Evolutionary conservation across 2,113 vertebrate species (phyloP), one percentile per base, ranked within the genome.

Genomic region (Mus musculus): DNA sequence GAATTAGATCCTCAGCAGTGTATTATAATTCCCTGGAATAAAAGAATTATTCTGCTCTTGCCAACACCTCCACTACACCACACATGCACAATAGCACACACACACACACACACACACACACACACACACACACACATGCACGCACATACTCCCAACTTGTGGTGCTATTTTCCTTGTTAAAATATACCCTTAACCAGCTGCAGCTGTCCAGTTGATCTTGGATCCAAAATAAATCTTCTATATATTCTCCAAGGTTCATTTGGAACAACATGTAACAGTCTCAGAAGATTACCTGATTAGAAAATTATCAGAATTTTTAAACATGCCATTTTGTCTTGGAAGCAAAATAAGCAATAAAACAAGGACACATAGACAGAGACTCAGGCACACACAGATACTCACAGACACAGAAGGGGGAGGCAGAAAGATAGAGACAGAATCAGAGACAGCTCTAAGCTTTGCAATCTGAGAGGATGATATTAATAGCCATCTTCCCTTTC

Each of bases 291-390:
- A 59, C 11, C 7, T 16, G 4, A 39, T 54, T 88, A 56, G 67
- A 36, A 94, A 84, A 92, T 24, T 63, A 67, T 30, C 30, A 80
- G 28, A 88, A 80, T 54, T 56, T 90, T 63, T 39, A 95, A 89
- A 84, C 72, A 46, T 71, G 5, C n/a, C 61, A 28, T 2, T 1
- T 89, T 63, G 24, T 77, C 63, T 90, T 26, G 80, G 82, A 92
- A 42, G n/a, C 49, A 82, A 82, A 75, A 30, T 16, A 93, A 46
- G 3, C 24, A 84, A 42, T 77, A 19, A 54, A 73, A 33, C 72
- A 67, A 11, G 1, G 24, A 1, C 46, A 24, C 33, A 11, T 46
- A 49, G 0, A 24, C 39, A 75, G 9, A 75, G 28, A 69, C 67
- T 67, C 7, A 73, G 3, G 5, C 20, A 75, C 20, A 39, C n/a